Percentiles rank a stretch among this genome's conserved stretches.
These are phyloP conservation scores for Fukomys damarensis DNA, from an alignment of 2,113 vertebrate species.

Conservation along the genomic window DNA sequence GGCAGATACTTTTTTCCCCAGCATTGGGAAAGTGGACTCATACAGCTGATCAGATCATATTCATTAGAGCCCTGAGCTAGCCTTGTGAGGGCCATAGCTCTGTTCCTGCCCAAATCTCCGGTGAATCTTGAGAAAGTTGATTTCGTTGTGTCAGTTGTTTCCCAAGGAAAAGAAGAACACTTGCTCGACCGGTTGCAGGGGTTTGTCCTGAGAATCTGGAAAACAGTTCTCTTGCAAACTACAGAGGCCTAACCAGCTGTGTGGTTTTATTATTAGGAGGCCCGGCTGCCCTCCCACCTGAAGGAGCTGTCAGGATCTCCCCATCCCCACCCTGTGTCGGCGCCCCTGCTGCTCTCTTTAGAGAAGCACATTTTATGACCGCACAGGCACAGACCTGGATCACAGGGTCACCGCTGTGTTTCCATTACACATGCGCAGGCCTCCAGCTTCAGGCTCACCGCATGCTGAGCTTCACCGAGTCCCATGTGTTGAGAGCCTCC, in stretches of 20 bases:
- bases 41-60: background rate
- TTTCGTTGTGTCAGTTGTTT: background rate
- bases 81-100: background rate
- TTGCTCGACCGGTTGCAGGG: background rate
- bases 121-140: background rate
- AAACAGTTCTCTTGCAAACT: background rate
- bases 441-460: slow-evolving; percentile 59
- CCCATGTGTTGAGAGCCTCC: slow-evolving; percentile 73
- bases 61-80: background rate
- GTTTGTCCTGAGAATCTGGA: background rate
- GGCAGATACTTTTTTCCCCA: background rate
- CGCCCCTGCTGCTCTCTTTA: slow-evolving; percentile 12
- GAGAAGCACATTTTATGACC: slow-evolving; percentile 65
- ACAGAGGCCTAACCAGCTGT: background rate
- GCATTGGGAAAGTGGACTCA: background rate
- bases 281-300: background rate
- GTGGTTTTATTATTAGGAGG: slow-evolving; percentile 6
- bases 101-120: background rate
- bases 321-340: background rate
- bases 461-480: slow-evolving; percentile 58
- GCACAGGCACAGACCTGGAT: slow-evolving; percentile 68
- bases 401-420: slow-evolving; percentile 76
- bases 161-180: background rate
- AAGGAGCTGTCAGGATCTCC: background rate
- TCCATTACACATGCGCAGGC: slow-evolving; percentile 81